Percentiles rank a stretch among this genome's conserved stretches.
Conservation (phyloP, 92 coral and sea anemone genomes). For the Paragorgia papillata region DNA sequence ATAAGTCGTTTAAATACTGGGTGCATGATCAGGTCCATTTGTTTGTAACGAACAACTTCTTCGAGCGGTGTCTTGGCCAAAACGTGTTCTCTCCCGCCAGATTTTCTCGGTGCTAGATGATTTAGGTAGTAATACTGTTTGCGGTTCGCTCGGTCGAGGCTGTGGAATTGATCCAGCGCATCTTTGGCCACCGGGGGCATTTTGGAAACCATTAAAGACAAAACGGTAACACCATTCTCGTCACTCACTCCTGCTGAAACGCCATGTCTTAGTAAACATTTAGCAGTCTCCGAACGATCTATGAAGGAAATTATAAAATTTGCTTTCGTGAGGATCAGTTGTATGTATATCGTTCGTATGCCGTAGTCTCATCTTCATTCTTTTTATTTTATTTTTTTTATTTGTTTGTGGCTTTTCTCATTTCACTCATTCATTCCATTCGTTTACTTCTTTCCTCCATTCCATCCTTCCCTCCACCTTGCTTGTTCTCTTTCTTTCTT, state of each 20-base stretch:
- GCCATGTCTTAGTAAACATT: conserved; percentile 71
- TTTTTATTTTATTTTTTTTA: too few species aligned
- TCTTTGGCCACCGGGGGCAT: conserved; percentile 99
- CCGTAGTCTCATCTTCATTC: too few species aligned
- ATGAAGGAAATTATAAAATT: background rate
- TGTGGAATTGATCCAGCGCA: conserved; percentile 95
- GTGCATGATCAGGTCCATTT: conserved; percentile 96
- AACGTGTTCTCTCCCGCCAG: conserved; percentile 38
- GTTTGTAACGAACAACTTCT: conserved; percentile 80
- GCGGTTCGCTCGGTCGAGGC: conserved; percentile 92
- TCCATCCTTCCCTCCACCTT: too few species aligned
- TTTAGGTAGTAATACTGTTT: conserved; percentile 92
- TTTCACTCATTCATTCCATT: too few species aligned
- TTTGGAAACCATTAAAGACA: conserved; percentile 94
- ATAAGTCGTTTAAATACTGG: conserved; percentile 95
- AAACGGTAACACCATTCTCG: conserved; percentile 68
- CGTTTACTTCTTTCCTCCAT: too few species aligned
- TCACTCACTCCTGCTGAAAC: conserved; percentile 87
- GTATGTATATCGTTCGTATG: too few species aligned
- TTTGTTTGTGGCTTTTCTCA: background rate
- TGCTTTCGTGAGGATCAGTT: too few species aligned
- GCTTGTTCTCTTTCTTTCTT: too few species aligned
- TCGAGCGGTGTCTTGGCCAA: conserved; percentile 82
- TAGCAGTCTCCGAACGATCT: conserved; percentile 99
- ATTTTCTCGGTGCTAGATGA: conserved; percentile 69